Percentiles rank a stretch among this genome's conserved stretches.
Evolutionary conservation across 2,797 vertebrate genomes (phyloP).

Genomic region (Sebastes miniatus): DNA sequence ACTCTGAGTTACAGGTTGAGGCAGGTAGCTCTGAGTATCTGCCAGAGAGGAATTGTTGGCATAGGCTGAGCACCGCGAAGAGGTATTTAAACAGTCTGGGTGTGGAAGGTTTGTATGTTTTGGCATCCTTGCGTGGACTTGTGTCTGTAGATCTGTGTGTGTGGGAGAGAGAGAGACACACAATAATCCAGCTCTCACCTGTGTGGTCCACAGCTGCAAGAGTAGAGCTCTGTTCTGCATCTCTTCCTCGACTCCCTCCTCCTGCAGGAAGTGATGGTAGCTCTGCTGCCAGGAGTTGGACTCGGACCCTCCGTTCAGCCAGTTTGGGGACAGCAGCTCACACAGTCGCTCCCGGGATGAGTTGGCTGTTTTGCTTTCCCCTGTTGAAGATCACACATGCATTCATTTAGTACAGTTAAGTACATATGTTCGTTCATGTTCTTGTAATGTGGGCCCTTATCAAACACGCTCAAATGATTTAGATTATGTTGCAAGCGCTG

Average conservation of each 20-base stretch:
- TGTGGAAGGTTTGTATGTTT: slow-evolving; percentile 26
- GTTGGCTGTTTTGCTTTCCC: slow-evolving; percentile 64
- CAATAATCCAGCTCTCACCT: slow-evolving; percentile 69
- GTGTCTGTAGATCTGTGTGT: neutral
- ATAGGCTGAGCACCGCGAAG: neutral
- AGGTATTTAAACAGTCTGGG: slow-evolving; percentile 24
- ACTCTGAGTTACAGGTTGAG: slow-evolving; percentile 38
- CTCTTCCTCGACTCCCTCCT: slow-evolving; percentile 72
- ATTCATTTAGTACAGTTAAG: neutral
- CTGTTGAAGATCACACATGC: slow-evolving; percentile 43
- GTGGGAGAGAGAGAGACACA: neutral
- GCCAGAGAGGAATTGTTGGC: slow-evolving; percentile 30
- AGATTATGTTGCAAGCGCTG: neutral
- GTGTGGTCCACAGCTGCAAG: slow-evolving; percentile 88
- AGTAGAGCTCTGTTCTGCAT: slow-evolving; percentile 83
- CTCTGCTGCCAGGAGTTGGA: slow-evolving; percentile 79
- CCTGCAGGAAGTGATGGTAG: slow-evolving; percentile 75
- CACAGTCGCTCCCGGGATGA: slow-evolving; percentile 75
- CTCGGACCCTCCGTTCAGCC: slow-evolving; percentile 38
- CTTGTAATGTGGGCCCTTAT: neutral
- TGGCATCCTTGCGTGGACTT: neutral
- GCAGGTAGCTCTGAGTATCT: slow-evolving; percentile 32
- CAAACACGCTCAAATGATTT: neutral
- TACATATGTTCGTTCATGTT: neutral
- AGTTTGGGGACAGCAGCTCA: slow-evolving; percentile 70